These are phyloP conservation scores for Parauchenoglanis punctatus DNA, from an alignment of 2,797 vertebrate species.

Conservation along the genomic window DNA sequence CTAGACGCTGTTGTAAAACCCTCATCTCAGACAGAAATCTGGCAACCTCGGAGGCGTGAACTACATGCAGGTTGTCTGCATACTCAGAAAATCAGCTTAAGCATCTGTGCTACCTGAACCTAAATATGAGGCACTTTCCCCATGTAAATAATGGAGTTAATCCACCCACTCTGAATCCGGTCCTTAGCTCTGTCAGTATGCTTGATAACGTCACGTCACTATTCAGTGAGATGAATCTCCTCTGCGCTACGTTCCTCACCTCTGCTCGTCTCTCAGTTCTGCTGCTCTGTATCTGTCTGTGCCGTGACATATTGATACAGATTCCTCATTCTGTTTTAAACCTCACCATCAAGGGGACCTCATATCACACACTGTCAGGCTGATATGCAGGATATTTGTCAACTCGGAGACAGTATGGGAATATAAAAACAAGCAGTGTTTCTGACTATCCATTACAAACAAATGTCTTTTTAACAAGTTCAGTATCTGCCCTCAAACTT, in stretches of 20 bases:
- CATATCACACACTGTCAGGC: slow-evolving; percentile 35
- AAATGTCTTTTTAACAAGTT: slow-evolving; percentile 28
- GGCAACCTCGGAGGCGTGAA: not conserved
- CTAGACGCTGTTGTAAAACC: not conserved
- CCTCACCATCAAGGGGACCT: slow-evolving; percentile 29
- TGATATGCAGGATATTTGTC: slow-evolving; percentile 33
- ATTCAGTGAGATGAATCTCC: slow-evolving; percentile 54
- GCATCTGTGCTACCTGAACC: not conserved
- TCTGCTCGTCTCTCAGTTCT: slow-evolving; percentile 26
- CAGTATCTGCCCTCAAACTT: slow-evolving; percentile 17
- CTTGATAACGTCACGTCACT: slow-evolving; percentile 69
- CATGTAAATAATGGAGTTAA: not conserved
- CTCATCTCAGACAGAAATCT: not conserved
- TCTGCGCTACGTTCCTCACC: slow-evolving; percentile 41
- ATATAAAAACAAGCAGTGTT: slow-evolving; percentile 9
- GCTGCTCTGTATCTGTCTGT: slow-evolving; percentile 37
- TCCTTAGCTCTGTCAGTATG: slow-evolving; percentile 59
- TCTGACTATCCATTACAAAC: slow-evolving; percentile 12
- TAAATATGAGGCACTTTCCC: not conserved
- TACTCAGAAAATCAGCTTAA: not conserved
- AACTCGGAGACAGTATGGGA: slow-evolving; percentile 3
- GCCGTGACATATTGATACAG: slow-evolving; percentile 38
- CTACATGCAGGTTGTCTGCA: not conserved
- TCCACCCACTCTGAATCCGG: not conserved
- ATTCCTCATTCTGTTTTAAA: slow-evolving; percentile 38